Conservation (phyloP, 2,888 invertebrate species). For the Ectemnius cavifrons region DNA sequence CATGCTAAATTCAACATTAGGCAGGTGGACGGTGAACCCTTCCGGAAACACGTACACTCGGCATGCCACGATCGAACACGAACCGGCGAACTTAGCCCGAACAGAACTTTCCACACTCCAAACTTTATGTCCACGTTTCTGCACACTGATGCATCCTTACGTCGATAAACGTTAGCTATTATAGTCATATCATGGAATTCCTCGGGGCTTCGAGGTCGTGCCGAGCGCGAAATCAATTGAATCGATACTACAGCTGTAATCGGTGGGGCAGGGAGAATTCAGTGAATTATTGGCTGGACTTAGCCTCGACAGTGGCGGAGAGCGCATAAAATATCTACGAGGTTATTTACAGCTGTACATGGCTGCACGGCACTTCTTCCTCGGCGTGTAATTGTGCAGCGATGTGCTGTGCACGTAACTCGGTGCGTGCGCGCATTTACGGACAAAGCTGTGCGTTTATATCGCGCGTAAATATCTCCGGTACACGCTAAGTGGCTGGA, state of each 20-base stretch:
- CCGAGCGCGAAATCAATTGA: background rate
- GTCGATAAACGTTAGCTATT: background rate
- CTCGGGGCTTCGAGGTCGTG: background rate
- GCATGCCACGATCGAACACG: no score
- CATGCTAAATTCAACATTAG: no score
- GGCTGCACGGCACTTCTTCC: background rate
- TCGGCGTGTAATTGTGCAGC: background rate
- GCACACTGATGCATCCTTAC: background rate
- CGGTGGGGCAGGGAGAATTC: background rate
- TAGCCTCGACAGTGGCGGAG: background rate
- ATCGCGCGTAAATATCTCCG: conserved; percentile 34
- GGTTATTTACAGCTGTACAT: background rate
- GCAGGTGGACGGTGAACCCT: no score
- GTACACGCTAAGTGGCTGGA: conserved; percentile 25
- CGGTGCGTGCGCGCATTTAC: conserved; percentile 3
- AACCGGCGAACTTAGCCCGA: no score
- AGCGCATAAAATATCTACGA: conserved; percentile 6
- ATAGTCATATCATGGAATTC: background rate
- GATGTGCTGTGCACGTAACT: background rate
- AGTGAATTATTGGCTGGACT: background rate
- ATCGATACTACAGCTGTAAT: background rate
- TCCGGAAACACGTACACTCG: no score
- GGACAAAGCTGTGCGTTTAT: conserved; percentile 17
- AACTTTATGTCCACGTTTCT: no score
- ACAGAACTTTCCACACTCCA: no score